Evolutionary conservation across 2,888 invertebrate species (phyloP), one percentile per base, ranked within the genome.

Genomic region (Lasioglossum lativentre): DNA sequence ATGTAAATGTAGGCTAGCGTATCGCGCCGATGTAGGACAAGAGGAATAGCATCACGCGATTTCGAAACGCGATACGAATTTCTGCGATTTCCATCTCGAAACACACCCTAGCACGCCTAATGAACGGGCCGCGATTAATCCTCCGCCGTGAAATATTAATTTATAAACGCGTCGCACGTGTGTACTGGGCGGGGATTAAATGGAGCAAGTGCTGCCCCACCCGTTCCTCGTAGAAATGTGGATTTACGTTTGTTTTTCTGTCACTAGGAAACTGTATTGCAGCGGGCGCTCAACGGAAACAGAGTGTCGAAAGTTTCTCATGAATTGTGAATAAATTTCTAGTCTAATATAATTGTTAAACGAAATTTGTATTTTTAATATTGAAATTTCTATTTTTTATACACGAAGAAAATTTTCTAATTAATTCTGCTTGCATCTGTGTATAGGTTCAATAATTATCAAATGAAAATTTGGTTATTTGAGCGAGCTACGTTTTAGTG

Each of bases 81-180:
- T 40, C 56, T 47, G 52, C 74, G 70, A 85, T 79, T 59, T 73
- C 73, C 68, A 30, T 45, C 59, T 47, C 19, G 45, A 40, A 47
- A 34, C 30, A 34, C 14, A 66, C 66, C 8, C 40, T 16, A 56
- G 38, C 4, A 23, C 70, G 75, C 70, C 73, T 82, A 78, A 78
- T 72, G 45, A 74, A 78, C 73, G 66, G n/a, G 30, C n/a, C 23
- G 16, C 72, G 27, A 66, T 66, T 75, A 40, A 66, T 76, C 34
- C 74, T 59, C 27, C 38, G 14, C 27, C 63, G 83, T 68, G 73
- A 83, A 73, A 76, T 72, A 83, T 83, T 76, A 72, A 83, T 83
- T 83, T 56, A 83, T 76, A 76, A 73, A 56, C 76, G 52, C 45
- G 14, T 56, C 71, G 71, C 27, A 40, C 71, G 34, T 27, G 52